Conservation (phyloP, 2,888 invertebrate species). For the Caenorhabditis parvicauda region DNA sequence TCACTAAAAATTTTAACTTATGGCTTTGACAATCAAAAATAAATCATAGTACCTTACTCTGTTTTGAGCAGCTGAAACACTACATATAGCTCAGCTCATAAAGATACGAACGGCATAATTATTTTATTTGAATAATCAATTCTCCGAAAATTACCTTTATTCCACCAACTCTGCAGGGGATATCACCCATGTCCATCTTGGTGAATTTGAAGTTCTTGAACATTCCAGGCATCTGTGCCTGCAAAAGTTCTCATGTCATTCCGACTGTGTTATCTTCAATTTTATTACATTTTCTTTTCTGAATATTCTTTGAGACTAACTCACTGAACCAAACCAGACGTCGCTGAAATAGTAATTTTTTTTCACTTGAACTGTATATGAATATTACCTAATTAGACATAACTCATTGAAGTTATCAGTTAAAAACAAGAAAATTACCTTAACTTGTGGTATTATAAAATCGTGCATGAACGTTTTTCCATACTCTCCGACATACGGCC, state of each 20-base stretch:
- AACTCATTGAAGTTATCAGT: background rate
- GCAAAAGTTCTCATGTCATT: slow-evolving; percentile 6
- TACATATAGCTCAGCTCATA: background rate
- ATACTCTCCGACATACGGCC: slow-evolving; percentile 93
- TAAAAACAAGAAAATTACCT: no score
- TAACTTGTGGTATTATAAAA: slow-evolving; percentile 78
- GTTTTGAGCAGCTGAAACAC: no score
- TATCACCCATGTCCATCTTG: slow-evolving; percentile 83
- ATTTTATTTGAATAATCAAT: background rate
- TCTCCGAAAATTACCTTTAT: slow-evolving; percentile 69
- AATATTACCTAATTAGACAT: no score
- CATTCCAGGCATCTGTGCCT: slow-evolving; percentile 75
- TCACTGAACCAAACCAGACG: no score
- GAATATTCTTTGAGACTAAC: no score
- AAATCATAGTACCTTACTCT: no score
- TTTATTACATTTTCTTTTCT: background rate
- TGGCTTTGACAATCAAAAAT: no score
- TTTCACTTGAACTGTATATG: no score
- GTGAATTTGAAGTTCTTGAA: slow-evolving; percentile 89
- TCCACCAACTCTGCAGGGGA: slow-evolving; percentile 66
- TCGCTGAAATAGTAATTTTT: no score
- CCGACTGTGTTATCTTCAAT: background rate
- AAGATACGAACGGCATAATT: background rate
- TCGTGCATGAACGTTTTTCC: slow-evolving; percentile 80
- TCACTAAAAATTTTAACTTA: background rate